phyloP scores from a whole-genome alignment of 2,113 vertebrate species.

The Sinocyclocheilus rhinocerous region DNA sequence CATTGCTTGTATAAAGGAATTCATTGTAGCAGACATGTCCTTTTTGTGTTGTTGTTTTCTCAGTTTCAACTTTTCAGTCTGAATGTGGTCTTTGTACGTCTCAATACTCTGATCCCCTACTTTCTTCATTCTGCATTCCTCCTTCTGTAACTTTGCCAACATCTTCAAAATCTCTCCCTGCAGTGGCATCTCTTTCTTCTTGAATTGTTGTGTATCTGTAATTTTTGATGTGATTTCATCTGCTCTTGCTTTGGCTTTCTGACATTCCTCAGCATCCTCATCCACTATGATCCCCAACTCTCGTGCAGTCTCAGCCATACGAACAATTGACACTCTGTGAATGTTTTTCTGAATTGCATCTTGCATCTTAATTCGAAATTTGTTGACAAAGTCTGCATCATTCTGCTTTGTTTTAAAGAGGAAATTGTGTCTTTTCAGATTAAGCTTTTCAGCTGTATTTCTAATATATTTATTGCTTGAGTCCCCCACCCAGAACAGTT shows the following conservation, averaged over 20 bases:
- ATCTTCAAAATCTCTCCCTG: slow-evolving; percentile 62
- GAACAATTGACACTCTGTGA: not conserved
- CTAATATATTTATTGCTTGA: slow-evolving; percentile 19
- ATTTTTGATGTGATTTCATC: slow-evolving; percentile 33
- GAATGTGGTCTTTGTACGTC: slow-evolving; percentile 51
- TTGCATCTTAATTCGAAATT: not conserved
- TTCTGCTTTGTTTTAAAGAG: slow-evolving; percentile 46
- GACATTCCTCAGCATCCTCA: slow-evolving; percentile 45
- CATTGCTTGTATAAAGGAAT: slow-evolving; percentile 51
- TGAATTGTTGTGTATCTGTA: slow-evolving; percentile 51
- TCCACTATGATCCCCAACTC: slow-evolving; percentile 60
- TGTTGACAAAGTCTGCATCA: slow-evolving; percentile 41
- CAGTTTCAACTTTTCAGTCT: slow-evolving; percentile 23
- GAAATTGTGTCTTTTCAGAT: slow-evolving; percentile 40
- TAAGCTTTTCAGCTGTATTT: not conserved
- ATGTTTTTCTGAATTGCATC: not conserved
- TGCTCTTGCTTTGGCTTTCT: slow-evolving; percentile 30
- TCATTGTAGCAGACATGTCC: slow-evolving; percentile 39
- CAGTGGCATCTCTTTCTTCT: slow-evolving; percentile 54
- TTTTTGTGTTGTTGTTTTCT: not conserved
- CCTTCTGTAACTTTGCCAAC: slow-evolving; percentile 61
- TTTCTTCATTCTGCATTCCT: slow-evolving; percentile 59
- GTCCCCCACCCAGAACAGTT: slow-evolving; percentile 58
- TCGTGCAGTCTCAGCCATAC: slow-evolving; percentile 36
- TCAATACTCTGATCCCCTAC: not conserved